Base-by-base conservation (phyloP, 2,113 vertebrate genomes). In the Boleophthalmus pectinirostris region DNA sequence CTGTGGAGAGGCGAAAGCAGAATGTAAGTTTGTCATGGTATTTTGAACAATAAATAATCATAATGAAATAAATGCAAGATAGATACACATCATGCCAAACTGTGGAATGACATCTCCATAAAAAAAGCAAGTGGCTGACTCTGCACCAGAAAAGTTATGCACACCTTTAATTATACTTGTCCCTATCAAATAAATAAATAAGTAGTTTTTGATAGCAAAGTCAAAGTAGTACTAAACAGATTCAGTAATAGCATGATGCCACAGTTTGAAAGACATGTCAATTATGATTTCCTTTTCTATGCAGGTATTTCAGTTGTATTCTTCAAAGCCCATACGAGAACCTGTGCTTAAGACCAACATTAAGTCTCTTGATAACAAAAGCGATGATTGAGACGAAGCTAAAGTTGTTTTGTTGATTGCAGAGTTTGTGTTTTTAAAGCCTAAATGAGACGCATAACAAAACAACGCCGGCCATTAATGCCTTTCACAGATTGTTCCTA, bases 331-430 rank as follows among this genome's bases (percentile, higher is more conserved):
- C n/a, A 1, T 13, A 45, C 46, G 54, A 75, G 53, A 85, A 89
- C 56, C 24, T 47, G 43, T 3, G 43, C 12, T 23, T 24, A 47
- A 66, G n/a, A 46, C 43, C 21, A 45, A 47, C n/a, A 47, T 46
- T 66, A 24, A 66, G 24, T 16, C 20, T 24, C 23, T 16, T 21
- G 6, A 21, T 24, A 10, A 66, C 65, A 46, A 66, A 23, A 66
- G 38, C 81, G 25, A 70, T 91, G 85, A 93, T 87, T 90, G 78
- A 88, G 81, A 83, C 68, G 56, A 61, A 73, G 68, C 67, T 68
- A 51, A 76, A 69, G 79, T 87, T 87, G 67, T 80, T 66, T 69
- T 47, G 43, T 69, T 73, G 82, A 87, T 83, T 85, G 61, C 70
- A 73, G 77, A 80, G 79, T 47, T 68, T n/a, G 54, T 64, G 72